Percentiles rank a stretch among this genome's conserved stretches.
phyloP scores from a whole-genome alignment of 2,113 vertebrate species.

The Oreochromis spilurus region DNA sequence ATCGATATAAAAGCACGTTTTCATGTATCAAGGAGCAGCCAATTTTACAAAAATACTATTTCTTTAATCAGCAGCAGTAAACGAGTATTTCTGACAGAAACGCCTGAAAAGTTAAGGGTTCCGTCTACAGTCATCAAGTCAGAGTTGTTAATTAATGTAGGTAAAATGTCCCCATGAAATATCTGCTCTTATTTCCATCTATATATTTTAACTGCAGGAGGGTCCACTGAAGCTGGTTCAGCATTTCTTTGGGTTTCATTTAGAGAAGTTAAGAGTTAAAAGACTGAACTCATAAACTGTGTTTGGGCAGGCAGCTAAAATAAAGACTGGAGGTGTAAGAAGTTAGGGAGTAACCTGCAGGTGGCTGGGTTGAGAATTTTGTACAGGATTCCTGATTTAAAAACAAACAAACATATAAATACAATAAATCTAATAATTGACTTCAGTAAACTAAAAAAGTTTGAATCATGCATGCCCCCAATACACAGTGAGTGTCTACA shows the following conservation, averaged over 20 bases:
- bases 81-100: neutral
- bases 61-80: neutral
- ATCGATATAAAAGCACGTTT: neutral
- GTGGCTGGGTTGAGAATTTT: neutral
- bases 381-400: neutral
- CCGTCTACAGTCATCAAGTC: neutral
- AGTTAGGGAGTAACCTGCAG: neutral
- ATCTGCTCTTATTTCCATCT: neutral
- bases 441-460: neutral
- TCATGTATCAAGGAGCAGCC: neutral
- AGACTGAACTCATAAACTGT: neutral
- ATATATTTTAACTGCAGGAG: neutral
- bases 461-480: neutral
- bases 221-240: neutral
- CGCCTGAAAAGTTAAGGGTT: neutral
- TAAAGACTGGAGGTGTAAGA: neutral
- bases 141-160: neutral
- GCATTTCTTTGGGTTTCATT: neutral
- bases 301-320: neutral
- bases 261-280: neutral
- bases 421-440: neutral
- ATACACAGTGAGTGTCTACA: neutral
- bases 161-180: neutral
- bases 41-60: neutral
- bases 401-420: neutral